Evolutionary conservation across 2,888 invertebrate species (phyloP).

Genomic region (Rhingia rostrata): DNA sequence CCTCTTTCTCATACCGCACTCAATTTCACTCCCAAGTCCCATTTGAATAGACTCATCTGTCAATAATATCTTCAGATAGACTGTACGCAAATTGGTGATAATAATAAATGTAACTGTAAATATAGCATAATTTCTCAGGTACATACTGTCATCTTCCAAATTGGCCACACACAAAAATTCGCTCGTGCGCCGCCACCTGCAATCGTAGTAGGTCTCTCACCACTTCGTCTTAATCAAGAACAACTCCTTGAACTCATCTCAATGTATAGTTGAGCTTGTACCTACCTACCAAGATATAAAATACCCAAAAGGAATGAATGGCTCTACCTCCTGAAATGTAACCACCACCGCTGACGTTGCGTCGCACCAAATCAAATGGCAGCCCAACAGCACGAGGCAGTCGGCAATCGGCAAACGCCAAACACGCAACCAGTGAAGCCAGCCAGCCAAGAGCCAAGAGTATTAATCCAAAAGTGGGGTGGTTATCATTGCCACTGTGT

Average conservation of each 20-base stretch:
- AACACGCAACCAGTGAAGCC: neutral
- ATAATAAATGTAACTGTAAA: too few relatives aligned
- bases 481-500: slow-evolving; percentile 54
- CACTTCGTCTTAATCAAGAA: neutral
- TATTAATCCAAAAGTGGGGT: slow-evolving; percentile 64
- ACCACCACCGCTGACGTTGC: slow-evolving; percentile 18
- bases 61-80: too few relatives aligned
- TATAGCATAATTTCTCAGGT: too few relatives aligned
- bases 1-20: too few relatives aligned
- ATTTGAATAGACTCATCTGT: too few relatives aligned
- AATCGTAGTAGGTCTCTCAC: neutral
- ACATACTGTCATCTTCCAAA: too few relatives aligned
- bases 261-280: neutral
- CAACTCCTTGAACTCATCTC: slow-evolving; percentile 12
- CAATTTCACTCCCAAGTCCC: too few relatives aligned
- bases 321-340: slow-evolving; percentile 33
- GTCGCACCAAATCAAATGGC: slow-evolving; percentile 38
- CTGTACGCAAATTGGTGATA: too few relatives aligned
- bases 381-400: slow-evolving; percentile 1
- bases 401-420: slow-evolving; percentile 1
- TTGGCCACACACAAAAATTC: too few relatives aligned
- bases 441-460: slow-evolving; percentile 49
- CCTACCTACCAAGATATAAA: neutral
- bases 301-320: slow-evolving; percentile 34
- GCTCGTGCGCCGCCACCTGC: too few relatives aligned